These are phyloP conservation scores for Hirtodrosophila alboralis DNA, from an alignment of 2,888 invertebrate genomes.

Conservation along the genomic window DNA sequence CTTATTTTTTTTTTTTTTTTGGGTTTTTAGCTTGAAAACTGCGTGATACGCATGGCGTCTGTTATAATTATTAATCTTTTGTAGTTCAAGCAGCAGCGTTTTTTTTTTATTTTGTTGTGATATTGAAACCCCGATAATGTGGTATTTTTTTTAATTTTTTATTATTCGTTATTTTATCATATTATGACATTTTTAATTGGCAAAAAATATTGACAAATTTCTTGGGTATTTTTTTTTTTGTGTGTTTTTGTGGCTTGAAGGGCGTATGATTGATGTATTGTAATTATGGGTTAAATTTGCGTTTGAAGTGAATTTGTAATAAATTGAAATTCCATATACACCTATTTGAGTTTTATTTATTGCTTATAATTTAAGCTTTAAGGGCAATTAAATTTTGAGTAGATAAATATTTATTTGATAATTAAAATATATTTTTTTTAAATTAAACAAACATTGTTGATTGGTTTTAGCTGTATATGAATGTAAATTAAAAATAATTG, in stretches of 20 bases:
- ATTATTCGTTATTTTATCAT: constrained; percentile 21
- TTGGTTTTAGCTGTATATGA: too few relatives aligned
- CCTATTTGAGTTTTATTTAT: too few relatives aligned
- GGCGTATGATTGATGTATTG: constrained; percentile 4
- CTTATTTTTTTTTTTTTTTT: constrained; percentile 40
- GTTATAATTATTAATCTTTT: constrained; percentile 27
- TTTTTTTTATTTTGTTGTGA: constrained; percentile 7
- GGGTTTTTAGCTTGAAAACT: constrained; percentile 31
- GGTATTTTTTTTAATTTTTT: constrained; percentile 1
- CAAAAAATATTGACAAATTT: constrained; percentile 22
- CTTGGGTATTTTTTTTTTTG: neutral
- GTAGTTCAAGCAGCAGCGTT: constrained; percentile 1
- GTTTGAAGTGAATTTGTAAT: too few relatives aligned
- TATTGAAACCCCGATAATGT: constrained; percentile 25
- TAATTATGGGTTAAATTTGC: too few relatives aligned
- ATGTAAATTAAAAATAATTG: too few relatives aligned
- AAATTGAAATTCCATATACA: too few relatives aligned
- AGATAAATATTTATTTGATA: too few relatives aligned
- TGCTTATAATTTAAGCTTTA: neutral
- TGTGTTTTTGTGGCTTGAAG: constrained; percentile 13
- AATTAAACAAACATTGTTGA: too few relatives aligned
- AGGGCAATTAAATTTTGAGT: too few relatives aligned
- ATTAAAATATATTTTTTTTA: too few relatives aligned
- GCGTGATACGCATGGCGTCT: constrained; percentile 53
- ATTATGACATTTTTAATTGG: constrained; percentile 35